phyloP scores from a whole-genome alignment of 2,797 vertebrate genomes.

The Sebastolobus altivelis region DNA sequence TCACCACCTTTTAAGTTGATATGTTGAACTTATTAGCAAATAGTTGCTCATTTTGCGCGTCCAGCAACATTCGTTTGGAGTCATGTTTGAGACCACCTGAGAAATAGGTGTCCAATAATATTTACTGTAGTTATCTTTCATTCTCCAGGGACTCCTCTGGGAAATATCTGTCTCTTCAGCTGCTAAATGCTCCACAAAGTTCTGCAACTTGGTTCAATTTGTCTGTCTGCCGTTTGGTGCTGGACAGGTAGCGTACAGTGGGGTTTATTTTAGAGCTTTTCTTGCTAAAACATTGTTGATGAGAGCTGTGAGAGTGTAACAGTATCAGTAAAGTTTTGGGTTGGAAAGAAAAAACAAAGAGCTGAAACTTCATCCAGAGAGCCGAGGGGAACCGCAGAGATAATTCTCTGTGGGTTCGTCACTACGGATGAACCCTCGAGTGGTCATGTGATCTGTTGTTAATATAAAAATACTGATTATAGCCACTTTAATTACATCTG shows the following conservation, averaged over 20 bases:
- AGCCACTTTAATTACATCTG: neutral
- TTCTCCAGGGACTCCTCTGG: neutral
- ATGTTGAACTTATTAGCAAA: fast-evolving
- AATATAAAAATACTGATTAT: conserved; percentile 14
- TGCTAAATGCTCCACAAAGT: neutral
- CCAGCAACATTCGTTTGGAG: neutral
- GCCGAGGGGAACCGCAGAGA: neutral
- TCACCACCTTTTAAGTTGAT: neutral
- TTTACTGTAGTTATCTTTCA: neutral
- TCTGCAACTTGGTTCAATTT: neutral
- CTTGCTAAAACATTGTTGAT: neutral
- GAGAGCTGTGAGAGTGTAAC: conserved; percentile 7
- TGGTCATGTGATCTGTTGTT: neutral
- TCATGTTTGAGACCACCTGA: neutral
- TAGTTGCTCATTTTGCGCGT: neutral
- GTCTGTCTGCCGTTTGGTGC: too few species aligned
- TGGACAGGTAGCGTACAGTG: neutral
- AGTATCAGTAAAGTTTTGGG: neutral
- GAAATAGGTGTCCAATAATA: neutral
- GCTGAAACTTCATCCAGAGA: neutral
- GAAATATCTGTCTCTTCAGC: neutral
- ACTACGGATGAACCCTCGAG: neutral
- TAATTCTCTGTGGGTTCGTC: neutral
- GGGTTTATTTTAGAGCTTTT: neutral
- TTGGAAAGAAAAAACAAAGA: conserved; percentile 5